A percentile compares a stretch with the other conserved stretches of the same genome.
These are phyloP conservation scores for Boulengeromyrus knoepffleri DNA, from an alignment of 2,113 vertebrate species.

Conservation along the genomic window DNA sequence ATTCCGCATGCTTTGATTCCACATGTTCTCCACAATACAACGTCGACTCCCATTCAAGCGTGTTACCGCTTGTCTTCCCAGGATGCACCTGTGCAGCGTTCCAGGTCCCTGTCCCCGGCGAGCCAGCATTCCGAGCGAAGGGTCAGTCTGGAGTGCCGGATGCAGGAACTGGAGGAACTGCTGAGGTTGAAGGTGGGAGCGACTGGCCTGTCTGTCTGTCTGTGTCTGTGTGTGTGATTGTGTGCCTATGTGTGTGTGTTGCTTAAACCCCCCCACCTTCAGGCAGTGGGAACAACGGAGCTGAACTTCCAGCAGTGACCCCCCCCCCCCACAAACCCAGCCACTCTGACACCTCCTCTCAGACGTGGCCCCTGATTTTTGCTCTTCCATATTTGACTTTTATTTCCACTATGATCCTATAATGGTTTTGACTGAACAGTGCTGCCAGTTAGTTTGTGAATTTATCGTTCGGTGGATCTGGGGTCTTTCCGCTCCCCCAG, in stretches of 20 bases:
- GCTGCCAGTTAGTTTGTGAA: not conserved
- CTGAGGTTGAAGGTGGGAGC: conserved; percentile 74
- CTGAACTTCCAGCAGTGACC: not conserved
- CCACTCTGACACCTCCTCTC: too few species aligned
- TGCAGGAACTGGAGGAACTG: conserved; percentile 74
- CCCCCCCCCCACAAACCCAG: too few species aligned
- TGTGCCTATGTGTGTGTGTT: conserved; percentile 27
- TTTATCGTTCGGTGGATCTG: not conserved
- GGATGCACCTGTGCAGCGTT: conserved; percentile 81
- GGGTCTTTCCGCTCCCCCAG: not conserved
- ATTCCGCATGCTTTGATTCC: conserved; percentile 89
- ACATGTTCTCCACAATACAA: conserved; percentile 71
- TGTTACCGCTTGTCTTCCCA: conserved; percentile 76
- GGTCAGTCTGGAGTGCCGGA: conserved; percentile 62
- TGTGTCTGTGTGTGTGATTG: not conserved
- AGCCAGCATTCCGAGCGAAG: conserved; percentile 55
- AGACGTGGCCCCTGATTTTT: too few species aligned
- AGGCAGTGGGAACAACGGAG: not conserved
- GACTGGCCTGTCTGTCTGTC: not conserved
- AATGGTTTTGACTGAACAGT: not conserved
- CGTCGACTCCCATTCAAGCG: conserved; percentile 74
- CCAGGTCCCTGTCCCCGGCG: conserved; percentile 87
- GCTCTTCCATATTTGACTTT: too few species aligned
- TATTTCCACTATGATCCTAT: too few species aligned
- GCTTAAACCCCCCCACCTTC: not conserved